Conservation (phyloP, 2,888 invertebrate species). For the Orthosia gothica region DNA sequence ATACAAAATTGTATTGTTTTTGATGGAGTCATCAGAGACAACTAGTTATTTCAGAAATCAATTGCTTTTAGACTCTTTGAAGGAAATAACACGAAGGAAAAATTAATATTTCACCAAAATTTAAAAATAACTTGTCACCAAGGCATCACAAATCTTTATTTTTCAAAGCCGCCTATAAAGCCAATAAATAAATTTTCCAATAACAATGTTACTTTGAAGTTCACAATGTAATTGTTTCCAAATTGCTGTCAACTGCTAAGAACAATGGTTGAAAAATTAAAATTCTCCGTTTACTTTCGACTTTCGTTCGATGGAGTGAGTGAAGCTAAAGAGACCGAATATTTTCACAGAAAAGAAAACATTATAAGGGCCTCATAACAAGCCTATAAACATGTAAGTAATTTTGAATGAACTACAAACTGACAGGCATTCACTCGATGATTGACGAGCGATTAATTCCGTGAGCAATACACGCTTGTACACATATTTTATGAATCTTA, state of each 20-base stretch:
- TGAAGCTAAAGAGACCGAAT: constrained; percentile 5
- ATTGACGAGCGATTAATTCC: constrained; percentile 39
- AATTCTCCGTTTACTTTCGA: background rate
- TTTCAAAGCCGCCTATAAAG: background rate
- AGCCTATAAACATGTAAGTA: constrained; percentile 18
- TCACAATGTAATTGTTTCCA: constrained; percentile 15
- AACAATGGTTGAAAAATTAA: background rate
- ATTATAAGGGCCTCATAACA: background rate
- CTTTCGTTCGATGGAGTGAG: background rate
- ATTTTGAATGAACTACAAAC: constrained; percentile 1
- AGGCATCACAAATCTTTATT: background rate
- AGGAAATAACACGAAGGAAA: background rate
- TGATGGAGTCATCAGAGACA: no score
- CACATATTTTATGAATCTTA: background rate
- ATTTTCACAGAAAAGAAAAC: constrained; percentile 11
- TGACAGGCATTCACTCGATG: constrained; percentile 27
- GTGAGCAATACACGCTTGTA: background rate
- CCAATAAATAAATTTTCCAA: background rate
- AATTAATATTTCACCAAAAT: background rate
- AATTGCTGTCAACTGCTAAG: background rate
- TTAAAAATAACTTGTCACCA: background rate
- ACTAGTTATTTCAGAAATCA: background rate
- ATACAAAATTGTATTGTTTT: background rate
- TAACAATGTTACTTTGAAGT: constrained; percentile 28
- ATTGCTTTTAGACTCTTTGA: background rate